Evolutionary conservation across 1,140 invertebrate species (phyloP), one percentile per base, ranked within the genome.

Genomic region (Neotoxoptera formosana): DNA sequence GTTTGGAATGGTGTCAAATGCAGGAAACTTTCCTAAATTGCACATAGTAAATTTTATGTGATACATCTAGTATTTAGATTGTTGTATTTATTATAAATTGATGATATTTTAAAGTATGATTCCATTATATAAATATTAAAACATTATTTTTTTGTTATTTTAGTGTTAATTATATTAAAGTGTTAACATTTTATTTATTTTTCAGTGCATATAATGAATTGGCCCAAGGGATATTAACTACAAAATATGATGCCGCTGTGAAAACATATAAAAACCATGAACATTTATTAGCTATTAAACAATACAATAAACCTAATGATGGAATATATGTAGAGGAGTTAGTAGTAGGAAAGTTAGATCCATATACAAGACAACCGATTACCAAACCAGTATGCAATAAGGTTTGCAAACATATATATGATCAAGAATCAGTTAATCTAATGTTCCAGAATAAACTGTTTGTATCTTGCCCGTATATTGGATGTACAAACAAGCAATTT

Each of bases 211-310:
- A 45, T 45, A 84, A 56, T 53, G 81, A 93, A 30, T 84, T 93
- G 17, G 81, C 48, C 25, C 81, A 86, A 45, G 81, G 81, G 3
- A n/a, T 86, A 41, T n/a, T 93, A 56, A 56, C 48, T 41, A 45
- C n/a, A 20, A n/a, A 41, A 86, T 93, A 53, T 86, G 36, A 93
- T 0, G 0, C 20, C 45, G 81, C n/a, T 25, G 17, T 53, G 2
- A 93, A 93, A 84, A 53, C 47, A 36, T 81, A 20, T 30, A 93
- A 93, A 93, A 93, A 86, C 21, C 91, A 93, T 86, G 91, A 86
- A 86, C 91, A 93, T 84, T 84, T 93, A 83, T 45, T 93, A 41
- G 81, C 91, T 45, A 86, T 86, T 41, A 45, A 93, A 84, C n/a
- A 93, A 20, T 93, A 30, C 17, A 86, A 93, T 30, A 86, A 84